Evolutionary conservation across 1,140 invertebrate genomes (phyloP).

Genomic region (Orchestia grillus): DNA sequence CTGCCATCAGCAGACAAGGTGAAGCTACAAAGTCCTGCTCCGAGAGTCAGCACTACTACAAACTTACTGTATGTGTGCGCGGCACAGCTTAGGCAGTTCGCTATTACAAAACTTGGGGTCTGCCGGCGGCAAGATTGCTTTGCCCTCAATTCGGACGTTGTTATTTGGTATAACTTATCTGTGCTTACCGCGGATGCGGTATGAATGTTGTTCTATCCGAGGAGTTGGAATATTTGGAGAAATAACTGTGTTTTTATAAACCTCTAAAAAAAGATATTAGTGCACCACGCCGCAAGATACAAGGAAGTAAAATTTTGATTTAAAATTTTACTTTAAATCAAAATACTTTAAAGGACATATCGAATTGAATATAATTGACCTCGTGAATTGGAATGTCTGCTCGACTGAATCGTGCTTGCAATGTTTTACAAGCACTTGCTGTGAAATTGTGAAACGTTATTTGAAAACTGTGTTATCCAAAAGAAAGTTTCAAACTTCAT

Average conservation of each 20-base stretch:
- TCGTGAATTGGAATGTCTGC: not conserved
- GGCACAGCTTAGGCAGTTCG: not conserved
- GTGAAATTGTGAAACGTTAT: not conserved
- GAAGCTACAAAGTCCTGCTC: not conserved
- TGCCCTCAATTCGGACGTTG: not conserved
- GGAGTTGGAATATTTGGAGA: not conserved
- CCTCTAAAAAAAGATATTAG: not conserved
- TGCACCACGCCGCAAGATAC: too few relatives aligned
- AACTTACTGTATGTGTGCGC: not conserved
- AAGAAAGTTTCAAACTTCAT: not conserved
- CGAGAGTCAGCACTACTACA: not conserved
- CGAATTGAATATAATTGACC: not conserved
- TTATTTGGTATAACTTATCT: not conserved
- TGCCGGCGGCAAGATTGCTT: not conserved
- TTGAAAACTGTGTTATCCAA: not conserved
- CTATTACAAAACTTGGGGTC: constrained; percentile 10
- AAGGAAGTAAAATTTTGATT: not conserved
- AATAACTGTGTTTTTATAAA: not conserved
- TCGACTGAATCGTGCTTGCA: not conserved
- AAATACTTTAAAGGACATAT: too few relatives aligned
- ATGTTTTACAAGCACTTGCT: not conserved
- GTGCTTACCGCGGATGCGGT: not conserved
- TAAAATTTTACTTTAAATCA: not conserved
- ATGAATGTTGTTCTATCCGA: not conserved
- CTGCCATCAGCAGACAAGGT: not conserved